These are phyloP conservation scores for Mamestra brassicae DNA, from an alignment of 2,888 invertebrate species.

Conservation along the genomic window DNA sequence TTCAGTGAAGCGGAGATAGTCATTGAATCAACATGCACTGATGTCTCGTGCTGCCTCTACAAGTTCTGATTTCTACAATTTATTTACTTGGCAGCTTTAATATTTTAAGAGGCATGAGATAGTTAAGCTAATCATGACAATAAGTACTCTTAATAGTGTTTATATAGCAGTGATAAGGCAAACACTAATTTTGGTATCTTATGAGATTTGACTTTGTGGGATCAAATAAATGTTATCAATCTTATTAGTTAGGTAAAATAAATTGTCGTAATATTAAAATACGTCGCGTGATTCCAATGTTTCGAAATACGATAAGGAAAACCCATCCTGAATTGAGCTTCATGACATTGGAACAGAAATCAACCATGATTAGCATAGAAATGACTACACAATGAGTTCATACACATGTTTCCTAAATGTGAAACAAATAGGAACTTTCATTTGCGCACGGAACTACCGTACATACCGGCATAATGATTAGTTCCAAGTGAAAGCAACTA, in stretches of 20 bases:
- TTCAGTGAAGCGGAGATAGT: neutral
- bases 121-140: conserved; percentile 22
- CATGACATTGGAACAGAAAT: conserved; percentile 52
- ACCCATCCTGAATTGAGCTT: conserved; percentile 22
- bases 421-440: conserved; percentile 81
- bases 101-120: neutral
- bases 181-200: conserved; percentile 18
- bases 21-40: neutral
- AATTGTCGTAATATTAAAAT: conserved; percentile 7
- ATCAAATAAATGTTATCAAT: conserved; percentile 36
- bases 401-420: conserved; percentile 72
- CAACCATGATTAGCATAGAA: conserved; percentile 58
- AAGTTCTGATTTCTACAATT: neutral
- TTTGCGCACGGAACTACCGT: conserved; percentile 81
- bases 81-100: neutral
- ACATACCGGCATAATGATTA: conserved; percentile 84
- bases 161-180: conserved; percentile 42
- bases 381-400: conserved; percentile 59
- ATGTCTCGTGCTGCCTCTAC: neutral
- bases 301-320: conserved; percentile 58
- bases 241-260: conserved; percentile 12
- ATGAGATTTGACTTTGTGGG: conserved; percentile 17
- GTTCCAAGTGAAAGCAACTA: conserved; percentile 81
- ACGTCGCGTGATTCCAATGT: conserved; percentile 18
- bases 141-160: conserved; percentile 11